Evolutionary conservation across 2,113 vertebrate species (phyloP), one percentile per base, ranked within the genome.

Genomic region (Tragelaphus imberbis): DNA sequence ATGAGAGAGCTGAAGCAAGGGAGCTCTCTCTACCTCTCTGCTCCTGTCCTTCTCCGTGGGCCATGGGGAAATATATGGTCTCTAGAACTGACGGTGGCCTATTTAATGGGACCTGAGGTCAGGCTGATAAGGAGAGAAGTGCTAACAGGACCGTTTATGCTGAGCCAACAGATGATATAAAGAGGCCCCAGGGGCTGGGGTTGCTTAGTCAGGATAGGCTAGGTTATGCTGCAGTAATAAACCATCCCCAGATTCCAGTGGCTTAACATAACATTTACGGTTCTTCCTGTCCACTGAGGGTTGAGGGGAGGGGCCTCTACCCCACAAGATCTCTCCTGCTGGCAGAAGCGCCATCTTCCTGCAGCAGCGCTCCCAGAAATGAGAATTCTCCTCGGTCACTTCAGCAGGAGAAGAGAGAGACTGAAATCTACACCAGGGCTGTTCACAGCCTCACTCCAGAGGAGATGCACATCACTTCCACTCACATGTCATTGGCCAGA

Each of bases 291-390:
- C 56, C 81, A 17, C 2, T 15, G 49, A 93, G 8, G 44, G 17
- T 1, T 5, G 13, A 11, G 6, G 15, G 40, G 55, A 16, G 30
- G 19, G 51, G 12, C 13, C 77, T n/a, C 55, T 19, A 28, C 58
- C 14, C 61, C 75, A 3, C 23, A 44, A 47, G n/a, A 1, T 49
- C 84, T n/a, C 55, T 28, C 2, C 58, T 27, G 51, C 71, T 53
- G n/a, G 11, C 19, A 55, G 84, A 51, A n/a, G 25, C 28, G 19
- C 53, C 21, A 0, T 40, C 6, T 0, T 59, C 82, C 40, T 3
- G 25, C 0, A 44, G 40, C 23, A 36, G 56, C 2, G 0, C 21
- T 44, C 28, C 59, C 36, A 27, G 90, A 16, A 95, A 9, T 0
- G 19, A 65, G 84, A 47, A 16, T 33, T 63, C 28, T 61, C 92